Conservation (phyloP, 2,797 vertebrate genomes). For the Poeciliopsis turneri region DNA sequence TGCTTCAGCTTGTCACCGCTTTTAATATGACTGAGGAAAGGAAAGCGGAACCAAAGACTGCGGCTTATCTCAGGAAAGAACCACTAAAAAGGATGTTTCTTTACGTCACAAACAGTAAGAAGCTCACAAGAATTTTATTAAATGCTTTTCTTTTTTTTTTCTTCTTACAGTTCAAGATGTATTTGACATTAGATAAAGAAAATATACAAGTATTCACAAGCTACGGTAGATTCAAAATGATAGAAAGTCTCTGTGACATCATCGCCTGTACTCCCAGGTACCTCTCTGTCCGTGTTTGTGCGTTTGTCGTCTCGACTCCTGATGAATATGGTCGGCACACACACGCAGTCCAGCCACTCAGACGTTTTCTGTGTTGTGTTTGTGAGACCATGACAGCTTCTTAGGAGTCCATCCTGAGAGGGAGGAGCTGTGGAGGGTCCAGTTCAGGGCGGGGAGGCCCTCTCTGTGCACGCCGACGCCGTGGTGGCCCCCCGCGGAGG, state of each 20-base stretch:
- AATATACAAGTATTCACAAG: background rate
- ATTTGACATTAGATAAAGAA: background rate
- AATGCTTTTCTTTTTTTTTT: background rate
- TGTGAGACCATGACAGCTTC: slow-evolving; percentile 64
- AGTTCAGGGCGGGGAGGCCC: background rate
- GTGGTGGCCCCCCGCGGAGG: slow-evolving; percentile 78
- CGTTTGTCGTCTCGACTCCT: background rate
- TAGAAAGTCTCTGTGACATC: background rate
- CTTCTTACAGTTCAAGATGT: background rate
- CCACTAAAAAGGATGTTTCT: slow-evolving; percentile 12
- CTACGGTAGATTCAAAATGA: background rate
- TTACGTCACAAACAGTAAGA: slow-evolving; percentile 11
- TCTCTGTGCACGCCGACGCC: slow-evolving; percentile 35
- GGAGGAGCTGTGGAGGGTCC: slow-evolving; percentile 35
- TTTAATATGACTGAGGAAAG: background rate
- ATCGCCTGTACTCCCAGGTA: slow-evolving; percentile 14
- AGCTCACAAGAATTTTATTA: slow-evolving; percentile 7
- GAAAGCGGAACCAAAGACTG: slow-evolving; percentile 58
- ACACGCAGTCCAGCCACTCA: slow-evolving; percentile 14
- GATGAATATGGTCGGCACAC: background rate
- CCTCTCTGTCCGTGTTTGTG: background rate
- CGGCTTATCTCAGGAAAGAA: slow-evolving; percentile 1
- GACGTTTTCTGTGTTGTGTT: slow-evolving; percentile 43
- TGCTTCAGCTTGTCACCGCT: background rate
- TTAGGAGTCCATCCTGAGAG: slow-evolving; percentile 61